Base-by-base conservation (phyloP, 1,140 invertebrate species). In the Hypothenemus hampei region DNA sequence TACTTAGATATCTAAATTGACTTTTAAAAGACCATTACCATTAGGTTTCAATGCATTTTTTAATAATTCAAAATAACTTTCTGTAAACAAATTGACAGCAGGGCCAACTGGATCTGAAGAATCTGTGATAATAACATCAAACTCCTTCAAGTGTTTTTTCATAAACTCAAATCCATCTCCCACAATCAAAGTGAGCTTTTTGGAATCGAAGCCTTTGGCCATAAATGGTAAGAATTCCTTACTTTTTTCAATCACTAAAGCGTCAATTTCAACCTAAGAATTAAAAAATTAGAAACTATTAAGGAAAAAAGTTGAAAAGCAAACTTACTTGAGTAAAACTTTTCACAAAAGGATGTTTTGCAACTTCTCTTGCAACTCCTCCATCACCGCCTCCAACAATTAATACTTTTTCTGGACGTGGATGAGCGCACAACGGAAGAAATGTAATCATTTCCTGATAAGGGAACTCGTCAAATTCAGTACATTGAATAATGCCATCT, bases 371-470 rank as follows among this genome's bases (percentile, higher is more conserved):
- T 0, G 91, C 89, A 10, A 97, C 93, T 3, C 96, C 94, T 6
- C 95, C 95, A 76, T 99, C 97, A 15, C 97, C 97, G 7, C 96
- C 97, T 2, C 97, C 97, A 31, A 99, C 91, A 58, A 99, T 94
- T 18, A 98, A 74, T 57, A 97, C 95, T 54, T 88, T 91, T 72
- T 89, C 82, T 0, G 97, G 96, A 69, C 89, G 85, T 2, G 88
- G 84, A 76, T 99, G 96, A 61, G 80, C 85, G 68, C 90, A 94
- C 0, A 98, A 70, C 0, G 97, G 93, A 20, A 99, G 68, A 76
- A 96, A 95, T 2, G 93, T 81, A 58, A 99, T 91, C 94, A 98
- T 98, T 78, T 99, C 97, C 75, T 98, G 96, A 72, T 99, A 99
- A 0, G 93, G 84, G 72, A 93, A 97, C 74, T 99, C 97, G 80